A percentile compares a stretch with the other conserved stretches of the same genome.
These are phyloP conservation scores for Sebastes iracundus DNA, from an alignment of 2,797 vertebrate genomes.

Conservation along the genomic window DNA sequence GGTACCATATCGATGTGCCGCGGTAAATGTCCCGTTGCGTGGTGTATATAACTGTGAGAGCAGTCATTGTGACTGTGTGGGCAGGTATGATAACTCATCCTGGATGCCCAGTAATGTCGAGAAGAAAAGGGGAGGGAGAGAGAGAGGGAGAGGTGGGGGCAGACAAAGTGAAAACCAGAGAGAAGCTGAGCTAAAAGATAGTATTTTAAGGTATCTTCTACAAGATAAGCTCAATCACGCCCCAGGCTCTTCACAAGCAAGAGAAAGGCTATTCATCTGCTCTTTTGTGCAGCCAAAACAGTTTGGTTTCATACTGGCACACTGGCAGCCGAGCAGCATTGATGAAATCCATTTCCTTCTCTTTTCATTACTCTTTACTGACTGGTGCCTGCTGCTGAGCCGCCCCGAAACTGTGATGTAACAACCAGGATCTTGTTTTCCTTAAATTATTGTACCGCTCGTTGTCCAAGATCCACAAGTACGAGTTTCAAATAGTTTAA, in stretches of 20 bases:
- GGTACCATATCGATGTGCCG: slow-evolving; percentile 22
- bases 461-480: slow-evolving; percentile 46
- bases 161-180: slow-evolving; percentile 28
- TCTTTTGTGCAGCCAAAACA: slow-evolving; percentile 55
- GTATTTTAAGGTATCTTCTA: slow-evolving; percentile 29
- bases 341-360: slow-evolving; percentile 48
- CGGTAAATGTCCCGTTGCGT: slow-evolving; percentile 35
- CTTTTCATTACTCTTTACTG: slow-evolving; percentile 50
- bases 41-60: slow-evolving; percentile 24
- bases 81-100: slow-evolving; percentile 47
- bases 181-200: slow-evolving; percentile 28
- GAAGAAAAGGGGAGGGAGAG: slow-evolving; percentile 7
- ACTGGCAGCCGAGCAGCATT: slow-evolving; percentile 29
- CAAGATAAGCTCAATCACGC: slow-evolving; percentile 48
- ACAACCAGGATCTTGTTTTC: slow-evolving; percentile 34
- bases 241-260: slow-evolving; percentile 31
- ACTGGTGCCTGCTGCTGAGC: slow-evolving; percentile 39
- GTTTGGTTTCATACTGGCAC: slow-evolving; percentile 34
- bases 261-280: slow-evolving; percentile 53
- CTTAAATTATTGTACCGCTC: slow-evolving; percentile 22
- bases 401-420: slow-evolving; percentile 28
- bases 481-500: slow-evolving; percentile 31
- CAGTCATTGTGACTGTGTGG: slow-evolving; percentile 41
- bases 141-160: background rate
- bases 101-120: slow-evolving; percentile 8